Percentiles rank a stretch among this genome's conserved stretches.
These are phyloP conservation scores for Stigmatopora argus DNA, from an alignment of 2,113 vertebrate species.

Conservation along the genomic window DNA sequence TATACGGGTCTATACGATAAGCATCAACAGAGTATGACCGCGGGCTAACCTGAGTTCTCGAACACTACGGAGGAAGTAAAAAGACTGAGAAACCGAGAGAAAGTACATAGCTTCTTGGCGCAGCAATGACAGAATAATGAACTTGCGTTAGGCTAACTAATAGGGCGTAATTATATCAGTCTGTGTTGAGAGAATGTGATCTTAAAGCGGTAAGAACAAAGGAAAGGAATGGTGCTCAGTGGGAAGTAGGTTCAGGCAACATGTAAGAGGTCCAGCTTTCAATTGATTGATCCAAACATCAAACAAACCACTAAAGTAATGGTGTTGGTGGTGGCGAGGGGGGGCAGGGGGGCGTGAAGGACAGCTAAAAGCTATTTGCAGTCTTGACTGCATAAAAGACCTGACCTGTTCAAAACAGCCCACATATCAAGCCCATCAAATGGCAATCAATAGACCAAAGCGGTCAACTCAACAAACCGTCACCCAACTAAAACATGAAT, in stretches of 20 bases:
- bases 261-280: conserved; percentile 62
- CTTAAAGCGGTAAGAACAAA: conserved; percentile 55
- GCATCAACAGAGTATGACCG: conserved; percentile 50
- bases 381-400: conserved; percentile 69
- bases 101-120: conserved; percentile 67
- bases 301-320: conserved; percentile 67
- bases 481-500: conserved; percentile 72
- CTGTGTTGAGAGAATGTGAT: conserved; percentile 59
- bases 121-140: conserved; percentile 70
- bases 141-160: conserved; percentile 65
- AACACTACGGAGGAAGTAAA: conserved; percentile 44
- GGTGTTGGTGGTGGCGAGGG: conserved; percentile 16
- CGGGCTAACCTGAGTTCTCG: conserved; percentile 53
- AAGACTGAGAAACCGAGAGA: conserved; percentile 44
- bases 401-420: conserved; percentile 70
- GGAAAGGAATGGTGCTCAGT: conserved; percentile 56
- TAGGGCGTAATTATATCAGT: conserved; percentile 65
- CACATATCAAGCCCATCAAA: conserved; percentile 74
- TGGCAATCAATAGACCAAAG: conserved; percentile 73
- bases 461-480: conserved; percentile 71
- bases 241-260: conserved; percentile 61
- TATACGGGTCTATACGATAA: conserved; percentile 58
- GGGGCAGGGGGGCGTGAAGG: conserved; percentile 58
- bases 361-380: conserved; percentile 73
- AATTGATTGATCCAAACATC: conserved; percentile 72